Conservation (phyloP, 92 coral and sea anemone species). For the Phenganax stokvisi region DNA sequence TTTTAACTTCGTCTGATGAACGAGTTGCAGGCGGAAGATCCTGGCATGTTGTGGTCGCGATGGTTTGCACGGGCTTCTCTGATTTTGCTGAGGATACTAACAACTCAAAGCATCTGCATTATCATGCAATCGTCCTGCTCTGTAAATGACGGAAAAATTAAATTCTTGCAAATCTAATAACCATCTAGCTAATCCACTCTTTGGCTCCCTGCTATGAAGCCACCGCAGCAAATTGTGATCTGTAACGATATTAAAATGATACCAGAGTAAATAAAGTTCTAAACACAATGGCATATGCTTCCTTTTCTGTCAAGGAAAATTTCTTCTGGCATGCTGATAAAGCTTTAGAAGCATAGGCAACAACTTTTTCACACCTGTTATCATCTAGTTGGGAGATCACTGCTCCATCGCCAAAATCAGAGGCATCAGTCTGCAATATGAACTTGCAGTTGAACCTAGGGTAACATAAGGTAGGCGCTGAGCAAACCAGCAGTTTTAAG, state of each 20-base stretch:
- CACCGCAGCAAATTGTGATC: conserved; percentile 41
- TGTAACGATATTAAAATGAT: conserved; percentile 21
- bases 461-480: conserved; percentile 26
- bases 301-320: conserved; percentile 35
- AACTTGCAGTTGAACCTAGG: conserved; percentile 36
- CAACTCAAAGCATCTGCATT: conserved; percentile 50
- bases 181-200: conserved; percentile 46
- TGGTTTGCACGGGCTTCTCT: background rate
- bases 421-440: conserved; percentile 35
- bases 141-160: conserved; percentile 42
- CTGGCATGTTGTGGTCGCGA: too few species aligned
- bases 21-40: too few species aligned
- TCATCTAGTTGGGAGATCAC: conserved; percentile 43
- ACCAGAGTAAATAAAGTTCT: conserved; percentile 33
- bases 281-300: conserved; percentile 41
- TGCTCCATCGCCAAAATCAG: conserved; percentile 36
- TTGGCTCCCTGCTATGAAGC: conserved; percentile 43
- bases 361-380: conserved; percentile 20
- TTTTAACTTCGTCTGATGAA: too few species aligned
- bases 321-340: conserved; percentile 36
- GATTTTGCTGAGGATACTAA: background rate
- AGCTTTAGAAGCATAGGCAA: conserved; percentile 36
- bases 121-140: conserved; percentile 43
- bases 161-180: conserved; percentile 52
- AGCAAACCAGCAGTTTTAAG: background rate